These are phyloP conservation scores for Hydropotes inermis DNA, from an alignment of 2,113 vertebrate genomes.

Conservation along the genomic window DNA sequence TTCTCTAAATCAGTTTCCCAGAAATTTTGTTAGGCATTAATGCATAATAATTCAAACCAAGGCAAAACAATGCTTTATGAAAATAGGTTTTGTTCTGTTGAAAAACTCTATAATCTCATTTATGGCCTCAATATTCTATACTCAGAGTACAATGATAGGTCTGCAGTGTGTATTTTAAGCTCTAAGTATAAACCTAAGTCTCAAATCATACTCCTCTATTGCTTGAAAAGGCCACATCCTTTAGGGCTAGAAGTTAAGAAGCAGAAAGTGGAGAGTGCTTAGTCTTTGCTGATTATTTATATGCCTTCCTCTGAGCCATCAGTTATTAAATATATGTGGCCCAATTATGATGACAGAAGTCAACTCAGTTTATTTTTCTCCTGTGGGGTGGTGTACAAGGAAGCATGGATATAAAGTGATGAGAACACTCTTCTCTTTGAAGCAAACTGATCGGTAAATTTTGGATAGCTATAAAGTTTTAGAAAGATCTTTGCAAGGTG, in stretches of 20 bases:
- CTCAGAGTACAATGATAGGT: neutral
- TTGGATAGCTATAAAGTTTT: neutral
- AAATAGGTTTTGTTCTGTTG: neutral
- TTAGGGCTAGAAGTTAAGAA: neutral
- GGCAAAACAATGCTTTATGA: neutral
- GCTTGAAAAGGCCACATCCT: neutral
- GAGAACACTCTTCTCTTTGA: neutral
- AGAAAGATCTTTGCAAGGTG: neutral
- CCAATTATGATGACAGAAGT: neutral
- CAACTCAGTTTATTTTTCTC: neutral
- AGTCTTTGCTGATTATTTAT: neutral
- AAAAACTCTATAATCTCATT: neutral
- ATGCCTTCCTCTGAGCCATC: neutral
- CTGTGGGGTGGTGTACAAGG: neutral
- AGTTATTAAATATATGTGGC: neutral
- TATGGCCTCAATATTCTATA: neutral
- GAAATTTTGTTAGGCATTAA: neutral
- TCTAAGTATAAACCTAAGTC: neutral
- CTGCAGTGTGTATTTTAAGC: neutral
- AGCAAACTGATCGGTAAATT: neutral
- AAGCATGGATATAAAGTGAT: neutral
- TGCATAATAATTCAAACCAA: neutral
- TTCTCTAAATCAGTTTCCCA: neutral
- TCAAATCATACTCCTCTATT: neutral
- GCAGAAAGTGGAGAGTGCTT: neutral